Base-by-base conservation (phyloP, 2,888 invertebrate genomes). In the Antheraea yamamai region DNA sequence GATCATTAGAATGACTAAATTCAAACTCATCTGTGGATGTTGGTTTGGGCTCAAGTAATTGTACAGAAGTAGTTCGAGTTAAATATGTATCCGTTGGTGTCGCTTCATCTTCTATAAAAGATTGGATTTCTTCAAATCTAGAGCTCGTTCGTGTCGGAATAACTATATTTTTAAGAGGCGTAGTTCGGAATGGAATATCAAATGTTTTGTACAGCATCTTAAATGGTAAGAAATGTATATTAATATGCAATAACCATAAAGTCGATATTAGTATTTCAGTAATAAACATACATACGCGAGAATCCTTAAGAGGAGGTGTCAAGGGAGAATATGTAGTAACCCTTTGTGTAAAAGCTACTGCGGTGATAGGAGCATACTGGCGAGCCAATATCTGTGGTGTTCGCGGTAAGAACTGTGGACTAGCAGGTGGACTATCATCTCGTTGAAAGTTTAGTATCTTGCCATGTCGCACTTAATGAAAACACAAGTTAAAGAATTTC, bases 401-500 rank as follows among this genome's bases (percentile, higher is more conserved):
- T 51, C 89, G 85, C 0, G 88, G 81, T 72, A 92, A 75, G 76
- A 93, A 93, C 74, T 91, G 90, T 20, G 93, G 92, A 55, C 87
- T 85, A 0, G 90, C 89, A 47, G 92, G 92, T 10, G 92, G 92
- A 77, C 92, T 93, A 76, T 93, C 92, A 76, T 94, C 94, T 16
- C 92, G 90, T 77, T 86, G 82, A 6, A 87, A 82, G 81, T 87
- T 80, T 75, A 75, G 80, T 58, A 18, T 7, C 35, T 7, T 70
- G 39, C 20, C 39, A 12, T 39, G 66, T 58, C 70, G 23, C 51
- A 55, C 70, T 71, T 68, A 58, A 64, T 52, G 23, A n/a, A 58
- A 2, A 39, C 12, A 73, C 79, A 80, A 75, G 68, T 74, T 51
- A 75, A 52, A 72, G 71, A 74, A 30, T 12, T 68, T 71, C 7